These are phyloP conservation scores for Pollimyrus isidori DNA, from an alignment of 2,113 vertebrate species.

Conservation along the genomic window DNA sequence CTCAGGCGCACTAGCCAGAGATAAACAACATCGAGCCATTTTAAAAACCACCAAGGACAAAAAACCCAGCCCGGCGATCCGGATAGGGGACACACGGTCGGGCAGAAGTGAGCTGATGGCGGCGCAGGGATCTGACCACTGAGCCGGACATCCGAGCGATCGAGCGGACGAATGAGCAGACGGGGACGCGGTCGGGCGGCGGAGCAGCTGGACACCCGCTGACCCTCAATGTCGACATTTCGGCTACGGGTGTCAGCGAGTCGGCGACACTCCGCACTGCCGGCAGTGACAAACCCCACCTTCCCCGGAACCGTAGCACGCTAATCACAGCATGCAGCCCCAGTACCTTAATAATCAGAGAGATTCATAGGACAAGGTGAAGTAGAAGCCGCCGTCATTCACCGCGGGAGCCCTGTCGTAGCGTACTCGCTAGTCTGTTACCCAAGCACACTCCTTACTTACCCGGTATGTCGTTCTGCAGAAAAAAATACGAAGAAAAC, in stretches of 20 bases:
- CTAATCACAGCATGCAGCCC: background rate
- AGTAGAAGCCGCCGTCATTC: background rate
- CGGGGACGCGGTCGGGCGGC: too few relatives aligned
- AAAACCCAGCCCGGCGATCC: background rate
- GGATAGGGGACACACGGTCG: background rate
- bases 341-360: background rate
- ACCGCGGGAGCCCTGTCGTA: background rate
- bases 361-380: background rate
- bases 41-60: background rate
- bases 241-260: background rate
- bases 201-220: background rate
- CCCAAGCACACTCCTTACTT: conserved; percentile 32
- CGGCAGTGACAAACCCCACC: background rate
- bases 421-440: background rate
- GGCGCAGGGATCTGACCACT: background rate
- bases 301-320: background rate
- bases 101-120: background rate
- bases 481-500: background rate
- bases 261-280: background rate
- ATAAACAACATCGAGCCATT: background rate
- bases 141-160: background rate
- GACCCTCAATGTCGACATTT: background rate
- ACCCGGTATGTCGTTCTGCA: conserved; percentile 40
- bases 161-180: background rate
- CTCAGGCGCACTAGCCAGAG: background rate